Conservation (phyloP, 2,113 vertebrate species). For the Sialia sialis region DNA sequence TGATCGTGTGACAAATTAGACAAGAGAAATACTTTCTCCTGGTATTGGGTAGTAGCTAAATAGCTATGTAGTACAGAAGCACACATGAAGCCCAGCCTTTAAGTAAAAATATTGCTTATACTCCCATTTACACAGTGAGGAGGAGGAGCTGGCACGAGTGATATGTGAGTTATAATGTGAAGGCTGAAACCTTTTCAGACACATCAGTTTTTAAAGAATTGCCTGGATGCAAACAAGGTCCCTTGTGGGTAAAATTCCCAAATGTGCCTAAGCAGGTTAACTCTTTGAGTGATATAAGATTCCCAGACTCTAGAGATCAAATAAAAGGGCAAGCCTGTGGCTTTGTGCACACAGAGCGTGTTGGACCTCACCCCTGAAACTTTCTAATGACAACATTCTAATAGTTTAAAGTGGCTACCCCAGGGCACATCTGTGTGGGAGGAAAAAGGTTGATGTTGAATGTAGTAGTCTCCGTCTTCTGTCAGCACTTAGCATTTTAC, state of each 20-base stretch:
- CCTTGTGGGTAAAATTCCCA: background rate
- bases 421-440: background rate
- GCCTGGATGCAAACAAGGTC: background rate
- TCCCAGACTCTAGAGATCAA: background rate
- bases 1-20: slow-evolving; percentile 14
- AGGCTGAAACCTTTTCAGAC: background rate
- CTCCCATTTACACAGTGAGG: background rate
- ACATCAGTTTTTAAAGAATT: background rate
- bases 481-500: slow-evolving; percentile 8
- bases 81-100: background rate
- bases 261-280: background rate
- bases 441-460: slow-evolving; percentile 32
- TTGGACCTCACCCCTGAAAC: background rate
- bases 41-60: background rate
- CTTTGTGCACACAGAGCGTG: background rate
- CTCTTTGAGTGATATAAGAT: background rate
- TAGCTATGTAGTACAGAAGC: background rate
- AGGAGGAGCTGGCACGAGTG: background rate
- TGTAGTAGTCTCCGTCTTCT: slow-evolving; percentile 19
- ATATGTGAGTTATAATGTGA: background rate
- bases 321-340: background rate
- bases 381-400: slow-evolving; percentile 2
- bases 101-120: background rate
- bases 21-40: background rate
- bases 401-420: background rate